Evolutionary conservation across 2,113 vertebrate genomes (phyloP).

Genomic region (Proterorhinus semilunaris): DNA sequence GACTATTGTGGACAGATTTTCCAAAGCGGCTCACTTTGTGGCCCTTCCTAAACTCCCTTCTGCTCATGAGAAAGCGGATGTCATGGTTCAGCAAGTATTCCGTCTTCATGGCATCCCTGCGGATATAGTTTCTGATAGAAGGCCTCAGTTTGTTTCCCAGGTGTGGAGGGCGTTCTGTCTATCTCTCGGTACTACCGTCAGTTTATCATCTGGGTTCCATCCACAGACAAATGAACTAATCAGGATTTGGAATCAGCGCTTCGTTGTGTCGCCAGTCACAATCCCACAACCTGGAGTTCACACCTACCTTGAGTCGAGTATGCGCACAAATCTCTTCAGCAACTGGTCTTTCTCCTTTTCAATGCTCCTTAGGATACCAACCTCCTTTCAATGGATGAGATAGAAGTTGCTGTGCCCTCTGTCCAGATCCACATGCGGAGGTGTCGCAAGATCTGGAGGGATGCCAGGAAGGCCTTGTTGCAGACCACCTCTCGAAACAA

Average conservation of each 20-base stretch:
- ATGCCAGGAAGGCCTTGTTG: background rate
- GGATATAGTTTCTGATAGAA: too few relatives aligned
- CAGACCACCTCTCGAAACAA: background rate
- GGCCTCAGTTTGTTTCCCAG: background rate
- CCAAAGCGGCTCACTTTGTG: too few relatives aligned
- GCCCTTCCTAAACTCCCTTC: background rate
- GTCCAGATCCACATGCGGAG: background rate
- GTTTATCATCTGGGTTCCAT: background rate
- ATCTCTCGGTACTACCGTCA: background rate
- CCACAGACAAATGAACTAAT: background rate
- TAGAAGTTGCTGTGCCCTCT: background rate
- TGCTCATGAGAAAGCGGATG: background rate
- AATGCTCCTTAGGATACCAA: background rate
- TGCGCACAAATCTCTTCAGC: too few relatives aligned
- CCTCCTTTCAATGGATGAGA: background rate
- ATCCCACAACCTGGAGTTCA: too few relatives aligned
- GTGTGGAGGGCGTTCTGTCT: background rate
- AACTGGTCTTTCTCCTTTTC: background rate
- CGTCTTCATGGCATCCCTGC: background rate
- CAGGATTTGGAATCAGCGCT: background rate
- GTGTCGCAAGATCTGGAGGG: background rate
- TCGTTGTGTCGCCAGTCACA: too few relatives aligned
- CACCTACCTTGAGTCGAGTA: too few relatives aligned
- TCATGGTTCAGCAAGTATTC: background rate
- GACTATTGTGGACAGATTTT: too few relatives aligned